A percentile compares a stretch with the other conserved stretches of the same genome.
phyloP scores from a whole-genome alignment of 2,797 vertebrate genomes.

The Myiothlypis coronata region DNA sequence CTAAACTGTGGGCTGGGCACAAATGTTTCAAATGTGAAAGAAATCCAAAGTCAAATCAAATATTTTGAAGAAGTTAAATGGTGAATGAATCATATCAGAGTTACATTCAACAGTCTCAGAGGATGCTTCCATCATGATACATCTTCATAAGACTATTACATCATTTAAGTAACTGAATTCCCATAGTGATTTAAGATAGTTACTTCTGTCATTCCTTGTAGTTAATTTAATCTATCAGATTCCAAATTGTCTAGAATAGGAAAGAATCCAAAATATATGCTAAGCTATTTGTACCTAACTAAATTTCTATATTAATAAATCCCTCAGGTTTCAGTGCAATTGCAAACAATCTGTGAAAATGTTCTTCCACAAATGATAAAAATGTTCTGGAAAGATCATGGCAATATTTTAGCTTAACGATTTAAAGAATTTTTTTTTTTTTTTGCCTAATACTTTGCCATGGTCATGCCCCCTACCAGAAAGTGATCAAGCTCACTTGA shows the following conservation, averaged over 20 bases:
- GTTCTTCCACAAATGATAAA: neutral
- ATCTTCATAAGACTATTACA: neutral
- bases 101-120: neutral
- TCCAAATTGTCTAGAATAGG: slow-evolving; percentile 22
- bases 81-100: neutral
- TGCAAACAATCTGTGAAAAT: neutral
- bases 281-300: neutral
- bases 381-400: neutral
- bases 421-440: neutral
- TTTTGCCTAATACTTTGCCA: neutral
- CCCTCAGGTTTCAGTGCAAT: neutral
- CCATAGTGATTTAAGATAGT: neutral
- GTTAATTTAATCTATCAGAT: slow-evolving; percentile 21
- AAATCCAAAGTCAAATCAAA: neutral
- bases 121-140: neutral
- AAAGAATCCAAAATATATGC: neutral
- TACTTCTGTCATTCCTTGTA: neutral
- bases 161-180: neutral
- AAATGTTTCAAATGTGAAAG: neutral
- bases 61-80: neutral
- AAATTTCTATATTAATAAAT: slow-evolving; percentile 13
- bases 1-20: neutral
- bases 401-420: neutral
- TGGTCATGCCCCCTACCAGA: neutral
- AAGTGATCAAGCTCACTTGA: neutral